Evolutionary conservation across 2,113 vertebrate genomes (phyloP).

Genomic region (Gnathonemus longibarbis): DNA sequence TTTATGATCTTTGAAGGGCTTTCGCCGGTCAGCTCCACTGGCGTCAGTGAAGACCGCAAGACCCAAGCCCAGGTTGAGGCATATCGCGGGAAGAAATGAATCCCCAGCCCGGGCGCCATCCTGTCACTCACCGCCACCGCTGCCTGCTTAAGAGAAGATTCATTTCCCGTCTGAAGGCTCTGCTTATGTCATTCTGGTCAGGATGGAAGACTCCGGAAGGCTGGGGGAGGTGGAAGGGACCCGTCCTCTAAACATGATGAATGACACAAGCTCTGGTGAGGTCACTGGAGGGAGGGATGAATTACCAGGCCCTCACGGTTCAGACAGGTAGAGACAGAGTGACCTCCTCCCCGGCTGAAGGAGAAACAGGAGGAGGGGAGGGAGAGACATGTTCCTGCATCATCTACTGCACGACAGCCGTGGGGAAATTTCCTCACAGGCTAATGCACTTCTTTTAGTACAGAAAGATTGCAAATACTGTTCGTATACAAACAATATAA

Average conservation of each 20-base stretch:
- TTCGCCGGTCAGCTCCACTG: background rate
- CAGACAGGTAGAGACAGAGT: background rate
- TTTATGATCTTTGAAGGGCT: background rate
- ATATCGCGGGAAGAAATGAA: background rate
- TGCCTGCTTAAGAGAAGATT: conserved; percentile 10
- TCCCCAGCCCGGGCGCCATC: background rate
- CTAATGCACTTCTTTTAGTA: background rate
- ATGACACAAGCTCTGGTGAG: background rate
- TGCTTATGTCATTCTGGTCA: conserved; percentile 3
- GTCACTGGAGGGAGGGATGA: background rate
- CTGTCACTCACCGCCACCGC: background rate
- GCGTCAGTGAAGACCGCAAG: background rate
- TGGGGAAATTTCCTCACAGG: background rate
- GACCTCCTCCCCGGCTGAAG: background rate
- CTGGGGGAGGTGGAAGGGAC: background rate
- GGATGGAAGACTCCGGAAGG: background rate
- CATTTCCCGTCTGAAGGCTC: conserved; percentile 14
- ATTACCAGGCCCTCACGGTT: background rate
- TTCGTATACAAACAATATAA: background rate
- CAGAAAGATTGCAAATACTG: background rate
- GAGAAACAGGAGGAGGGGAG: background rate
- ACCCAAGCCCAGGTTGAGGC: background rate
- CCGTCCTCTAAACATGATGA: conserved; percentile 19
- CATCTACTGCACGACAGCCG: background rate
- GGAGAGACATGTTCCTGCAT: background rate